A percentile compares a stretch with the other conserved stretches of the same genome.
phyloP scores from a whole-genome alignment of 2,113 vertebrate genomes.

The Epinephelus fuscoguttatus region DNA sequence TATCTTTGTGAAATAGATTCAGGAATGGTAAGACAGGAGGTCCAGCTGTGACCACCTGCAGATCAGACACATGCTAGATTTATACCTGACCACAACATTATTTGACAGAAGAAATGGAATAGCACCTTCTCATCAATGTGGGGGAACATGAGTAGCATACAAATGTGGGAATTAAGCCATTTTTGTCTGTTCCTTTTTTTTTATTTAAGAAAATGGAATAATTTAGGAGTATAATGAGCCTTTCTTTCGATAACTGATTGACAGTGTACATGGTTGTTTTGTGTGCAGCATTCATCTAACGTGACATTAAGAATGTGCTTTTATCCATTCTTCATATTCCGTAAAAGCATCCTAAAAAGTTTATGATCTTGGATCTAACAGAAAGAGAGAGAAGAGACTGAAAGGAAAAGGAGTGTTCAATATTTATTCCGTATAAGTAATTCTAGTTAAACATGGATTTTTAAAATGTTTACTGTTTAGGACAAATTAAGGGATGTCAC shows the following conservation, averaged over 20 bases:
- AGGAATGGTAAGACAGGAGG: slow-evolving; percentile 73
- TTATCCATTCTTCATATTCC: slow-evolving; percentile 4
- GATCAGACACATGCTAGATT: slow-evolving; percentile 69
- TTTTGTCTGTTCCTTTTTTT: slow-evolving; percentile 1
- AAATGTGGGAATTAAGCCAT: slow-evolving; percentile 14
- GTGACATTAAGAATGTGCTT: slow-evolving; percentile 9
- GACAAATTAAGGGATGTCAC: slow-evolving; percentile 78
- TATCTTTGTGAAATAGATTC: slow-evolving; percentile 81
- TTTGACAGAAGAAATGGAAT: slow-evolving; percentile 57
- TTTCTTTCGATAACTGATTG: slow-evolving; percentile 9
- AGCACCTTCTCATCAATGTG: slow-evolving; percentile 21
- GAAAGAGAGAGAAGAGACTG: not conserved
- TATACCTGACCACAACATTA: slow-evolving; percentile 59
- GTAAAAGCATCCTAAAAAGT: slow-evolving; percentile 21
- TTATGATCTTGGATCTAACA: not conserved
- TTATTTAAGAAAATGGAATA: not conserved
- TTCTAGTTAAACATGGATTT: slow-evolving; percentile 74
- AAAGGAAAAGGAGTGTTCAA: slow-evolving; percentile 16
- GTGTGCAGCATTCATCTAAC: not conserved
- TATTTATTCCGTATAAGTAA: slow-evolving; percentile 56
- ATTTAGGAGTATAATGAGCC: not conserved
- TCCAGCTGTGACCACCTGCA: slow-evolving; percentile 79
- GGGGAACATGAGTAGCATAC: slow-evolving; percentile 2
- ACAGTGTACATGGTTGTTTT: slow-evolving; percentile 4
- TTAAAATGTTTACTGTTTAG: slow-evolving; percentile 79